A percentile compares a stretch with the other conserved stretches of the same genome.
These are phyloP conservation scores for Catostomus latipinnis DNA, from an alignment of 2,797 vertebrate genomes.

Conservation along the genomic window DNA sequence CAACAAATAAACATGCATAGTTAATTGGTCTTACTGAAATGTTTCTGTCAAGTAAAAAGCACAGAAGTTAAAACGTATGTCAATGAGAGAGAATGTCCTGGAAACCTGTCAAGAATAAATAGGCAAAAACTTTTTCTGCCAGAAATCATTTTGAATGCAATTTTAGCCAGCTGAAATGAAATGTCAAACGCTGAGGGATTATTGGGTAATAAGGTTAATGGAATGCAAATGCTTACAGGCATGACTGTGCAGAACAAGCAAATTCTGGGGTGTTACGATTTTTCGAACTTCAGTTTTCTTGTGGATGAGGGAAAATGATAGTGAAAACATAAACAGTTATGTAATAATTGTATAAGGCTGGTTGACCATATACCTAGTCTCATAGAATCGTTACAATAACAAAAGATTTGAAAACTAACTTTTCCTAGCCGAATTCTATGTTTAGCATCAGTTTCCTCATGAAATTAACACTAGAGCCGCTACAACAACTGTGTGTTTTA, in stretches of 20 bases:
- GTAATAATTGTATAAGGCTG: constrained; percentile 1
- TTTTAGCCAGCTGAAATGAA: constrained; percentile 44
- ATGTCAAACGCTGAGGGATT: constrained; percentile 46
- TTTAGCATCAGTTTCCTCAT: too few species aligned
- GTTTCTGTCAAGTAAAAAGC: constrained; percentile 12
- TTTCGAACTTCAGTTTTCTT: background rate
- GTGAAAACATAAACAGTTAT: background rate
- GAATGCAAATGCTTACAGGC: constrained; percentile 52
- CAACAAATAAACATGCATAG: constrained; percentile 37
- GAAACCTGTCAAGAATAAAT: constrained; percentile 38
- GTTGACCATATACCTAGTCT: background rate
- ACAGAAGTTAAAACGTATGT: constrained; percentile 12
- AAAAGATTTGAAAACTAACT: too few species aligned
- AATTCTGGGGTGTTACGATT: constrained; percentile 11
- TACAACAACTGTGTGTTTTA: too few species aligned
- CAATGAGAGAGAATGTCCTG: constrained; percentile 3
- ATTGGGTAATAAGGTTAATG: constrained; percentile 52
- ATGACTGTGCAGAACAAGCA: constrained; percentile 34
- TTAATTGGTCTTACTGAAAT: constrained; percentile 48
- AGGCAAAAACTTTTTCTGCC: constrained; percentile 19
- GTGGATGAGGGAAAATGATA: background rate
- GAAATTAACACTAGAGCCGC: too few species aligned
- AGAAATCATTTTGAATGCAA: constrained; percentile 48
- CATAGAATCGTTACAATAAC: too few species aligned
- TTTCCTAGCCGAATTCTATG: too few species aligned